Base-by-base conservation (phyloP, 2,797 vertebrate species). In the Siniperca obscura region DNA sequence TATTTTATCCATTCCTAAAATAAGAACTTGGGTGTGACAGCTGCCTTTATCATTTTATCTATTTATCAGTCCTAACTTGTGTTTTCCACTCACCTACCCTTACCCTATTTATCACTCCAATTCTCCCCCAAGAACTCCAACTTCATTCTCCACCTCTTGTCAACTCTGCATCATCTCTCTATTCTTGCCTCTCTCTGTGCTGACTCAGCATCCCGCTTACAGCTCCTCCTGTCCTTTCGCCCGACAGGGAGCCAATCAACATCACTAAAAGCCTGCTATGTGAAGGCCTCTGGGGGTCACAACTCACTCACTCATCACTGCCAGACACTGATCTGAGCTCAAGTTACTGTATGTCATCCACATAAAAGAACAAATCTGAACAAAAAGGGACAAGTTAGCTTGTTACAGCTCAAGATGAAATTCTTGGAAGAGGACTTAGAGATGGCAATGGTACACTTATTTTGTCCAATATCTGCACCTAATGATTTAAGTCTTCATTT, bases 141-240 rank as follows among this genome's bases (percentile, higher is more conserved):
- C 53, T 80, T 50, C 27, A 65, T 60, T 74, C 25, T 25, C 66
- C 11, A 38, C 61, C 44, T n/a, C 80, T 46, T 52, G 14, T 80
- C 36, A 86, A 78, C 74, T 70, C 68, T 66, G 55, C 73, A 79
- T 86, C 73, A 72, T 60, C 60, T 59, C 68, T 76, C 70, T 57
- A 60, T 70, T 62, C 55, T 52, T 74, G 60, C 38, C 14, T 60
- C 57, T 69, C 62, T 62, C 25, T 36, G 27, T 66, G 85, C 90
- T 91, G 89, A 90, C 83, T 88, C 90, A 86, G 90, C 90, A 88
- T 74, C 76, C 77, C 81, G 64, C 53, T 56, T 64, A 38, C 70
- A 71, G 67, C 81, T 59, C 65, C 56, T 71, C 70, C 30, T 30
- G 21, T 60, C 74, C 70, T 62, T 81, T 44, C 55, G 12, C 36